These are phyloP conservation scores for Lacerta bilineata DNA, from an alignment of 2,797 vertebrate genomes.

Conservation along the genomic window DNA sequence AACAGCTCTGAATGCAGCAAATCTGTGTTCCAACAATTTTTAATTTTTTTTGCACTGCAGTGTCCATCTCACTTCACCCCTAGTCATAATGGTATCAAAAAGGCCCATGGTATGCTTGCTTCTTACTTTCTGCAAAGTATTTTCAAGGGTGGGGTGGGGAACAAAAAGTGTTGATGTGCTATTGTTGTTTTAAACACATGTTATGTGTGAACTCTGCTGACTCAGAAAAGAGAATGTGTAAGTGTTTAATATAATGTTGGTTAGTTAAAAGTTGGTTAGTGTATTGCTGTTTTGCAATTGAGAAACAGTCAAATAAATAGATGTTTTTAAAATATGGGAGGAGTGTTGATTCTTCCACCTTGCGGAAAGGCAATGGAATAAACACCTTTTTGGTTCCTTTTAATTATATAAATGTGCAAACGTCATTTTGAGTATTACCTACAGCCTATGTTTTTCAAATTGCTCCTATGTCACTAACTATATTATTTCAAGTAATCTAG, in stretches of 20 bases:
- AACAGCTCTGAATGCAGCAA: neutral
- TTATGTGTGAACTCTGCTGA: neutral
- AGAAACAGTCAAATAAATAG: neutral
- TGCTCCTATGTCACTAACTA: slow-evolving; percentile 31
- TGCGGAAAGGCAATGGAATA: neutral
- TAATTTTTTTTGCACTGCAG: neutral
- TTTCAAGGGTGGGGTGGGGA: neutral
- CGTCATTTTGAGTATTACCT: slow-evolving; percentile 21
- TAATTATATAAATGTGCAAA: neutral
- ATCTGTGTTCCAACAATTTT: neutral
- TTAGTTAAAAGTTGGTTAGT: neutral
- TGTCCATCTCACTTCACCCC: neutral
- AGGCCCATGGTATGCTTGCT: neutral
- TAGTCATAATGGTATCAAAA: neutral
- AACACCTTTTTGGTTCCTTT: slow-evolving; percentile 14
- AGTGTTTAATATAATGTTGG: neutral
- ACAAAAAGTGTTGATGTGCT: neutral
- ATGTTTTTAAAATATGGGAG: neutral
- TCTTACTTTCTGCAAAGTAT: neutral
- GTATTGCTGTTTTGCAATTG: neutral
- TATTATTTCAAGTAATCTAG: slow-evolving; percentile 47
- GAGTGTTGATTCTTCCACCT: neutral
- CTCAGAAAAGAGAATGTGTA: neutral
- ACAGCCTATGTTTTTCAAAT: neutral
- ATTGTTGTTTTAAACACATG: neutral